Base-by-base conservation (phyloP, 2,797 vertebrate genomes). In the Otolemur crassicaudatus region DNA sequence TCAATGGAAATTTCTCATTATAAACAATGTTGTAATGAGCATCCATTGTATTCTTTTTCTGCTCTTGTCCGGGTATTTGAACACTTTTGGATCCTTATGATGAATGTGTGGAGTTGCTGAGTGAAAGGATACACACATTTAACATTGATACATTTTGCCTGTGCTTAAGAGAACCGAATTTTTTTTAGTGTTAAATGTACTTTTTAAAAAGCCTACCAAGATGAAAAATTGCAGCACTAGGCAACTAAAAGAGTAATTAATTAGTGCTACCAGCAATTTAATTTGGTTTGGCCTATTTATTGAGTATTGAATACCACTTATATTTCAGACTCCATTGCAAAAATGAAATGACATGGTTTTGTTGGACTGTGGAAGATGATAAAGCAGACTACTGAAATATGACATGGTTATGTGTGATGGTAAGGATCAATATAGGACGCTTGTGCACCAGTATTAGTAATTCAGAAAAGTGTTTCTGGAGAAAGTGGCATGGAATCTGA, bases 101-200 rank as follows among this genome's bases (percentile, higher is more conserved):
- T 93, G 46, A 70, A 84, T 76, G n/a, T 25, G 40, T 87, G 31
- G 22, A 87, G 95, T 86, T 93, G 23, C 90, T 83, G 61, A 82
- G 9, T 93, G 29, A 9, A 80, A 76, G 31, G 22, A 4, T 58
- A 43, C 3, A 65, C 4, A 86, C 72, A 87, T 92, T 90, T 85
- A 96, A 9, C 70, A 58, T 56, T 88, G 34, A 87, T 53, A 37
- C 6, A 65, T 93, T 92, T 90, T 79, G 75, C n/a, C 58, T 82
- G 10, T 83, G 29, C n/a, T 92, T 90, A 90, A 94, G 43, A 91
- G 31, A 96, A 84, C 53, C 23, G 58, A 77, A 53, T 58, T 81
- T 82, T 95, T 94, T 97, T 91, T 84, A 90, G 25, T 84, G 40
- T 90, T 87, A 72, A 76, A n/a, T 87, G 8, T 91, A 61, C 40